Evolutionary conservation across 2,888 invertebrate species (phyloP), one percentile per base, ranked within the genome.

Genomic region (Thelaira solivaga): DNA sequence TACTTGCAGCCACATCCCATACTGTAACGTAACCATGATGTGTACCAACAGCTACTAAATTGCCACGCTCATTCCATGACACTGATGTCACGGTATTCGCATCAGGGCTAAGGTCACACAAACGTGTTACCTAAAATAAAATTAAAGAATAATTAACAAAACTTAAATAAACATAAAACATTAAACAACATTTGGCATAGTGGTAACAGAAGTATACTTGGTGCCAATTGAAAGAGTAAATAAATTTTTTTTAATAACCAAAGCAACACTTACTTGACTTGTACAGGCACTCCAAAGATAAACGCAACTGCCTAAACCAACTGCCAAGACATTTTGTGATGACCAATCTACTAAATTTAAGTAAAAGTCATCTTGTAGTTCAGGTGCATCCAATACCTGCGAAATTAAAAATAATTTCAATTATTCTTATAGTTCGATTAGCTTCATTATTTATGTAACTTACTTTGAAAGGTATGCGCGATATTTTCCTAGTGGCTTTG

Each of bases 321-420:
- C 99, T 87, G 98, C 97, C 76, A 99, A 93, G 34, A 99, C 97
- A 89, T 99, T 99, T 90, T 97, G 97, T 61, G 98, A 96, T 4
- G 98, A 98, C 99, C 99, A 99, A 89, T 99, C 99, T 34, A 99
- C 99, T 80, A 99, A 92, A 90, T 99, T 99, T 82, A 99, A 90
- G 89, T 98, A 98, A 91, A 99, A 99, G 90, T 99, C 99, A 90
- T 99, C 99, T 90, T 99, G 89, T 71, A 89, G 81, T 73, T 89
- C 89, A 16, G 89, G 88, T 22, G 88, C 89, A 83, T 88, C 89
- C 78, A 89, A 83, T 41, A 86, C 86, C 86, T 86, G 43, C 16
- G 67, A 43, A 77, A n/a, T n/a, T n/a, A n/a, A n/a, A n/a, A n/a
- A n/a, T n/a, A n/a, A n/a, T n/a, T n/a, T n/a, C n/a, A n/a, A n/a